These are phyloP conservation scores for Glossosoma conforme DNA, from an alignment of 1,140 invertebrate species.

Conservation along the genomic window DNA sequence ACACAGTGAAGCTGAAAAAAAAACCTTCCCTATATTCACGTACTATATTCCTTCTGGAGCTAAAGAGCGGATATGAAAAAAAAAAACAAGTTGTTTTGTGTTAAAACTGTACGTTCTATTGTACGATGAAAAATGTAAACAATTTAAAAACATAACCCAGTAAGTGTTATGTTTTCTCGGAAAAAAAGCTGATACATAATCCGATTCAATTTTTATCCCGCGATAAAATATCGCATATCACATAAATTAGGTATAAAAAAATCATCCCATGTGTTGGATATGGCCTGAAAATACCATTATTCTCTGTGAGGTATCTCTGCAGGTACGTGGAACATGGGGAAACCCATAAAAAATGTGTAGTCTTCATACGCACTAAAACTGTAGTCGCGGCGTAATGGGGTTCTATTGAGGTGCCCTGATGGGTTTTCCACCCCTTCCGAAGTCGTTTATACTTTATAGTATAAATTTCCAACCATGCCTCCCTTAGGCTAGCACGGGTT, in stretches of 20 bases:
- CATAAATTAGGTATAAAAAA: slow-evolving; percentile 12
- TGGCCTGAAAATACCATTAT: slow-evolving; percentile 4
- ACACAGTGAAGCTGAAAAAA: too few relatives aligned
- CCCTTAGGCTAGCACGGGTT: too few relatives aligned
- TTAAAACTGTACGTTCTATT: too few relatives aligned
- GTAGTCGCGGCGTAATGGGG: slow-evolving; percentile 25
- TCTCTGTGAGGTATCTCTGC: too few relatives aligned
- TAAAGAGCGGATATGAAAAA: too few relatives aligned
- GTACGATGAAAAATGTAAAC: background rate
- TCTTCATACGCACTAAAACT: slow-evolving; percentile 26
- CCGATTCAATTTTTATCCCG: slow-evolving; percentile 13
- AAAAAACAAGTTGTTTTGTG: too few relatives aligned
- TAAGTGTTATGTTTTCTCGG: slow-evolving; percentile 13
- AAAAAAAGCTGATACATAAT: too few relatives aligned
- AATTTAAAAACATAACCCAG: background rate
- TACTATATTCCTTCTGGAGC: too few relatives aligned
- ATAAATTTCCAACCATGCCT: too few relatives aligned
- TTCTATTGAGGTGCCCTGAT: slow-evolving; percentile 29
- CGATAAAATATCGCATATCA: slow-evolving; percentile 11
- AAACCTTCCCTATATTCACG: too few relatives aligned
- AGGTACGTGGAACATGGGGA: background rate
- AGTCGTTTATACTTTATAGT: slow-evolving; percentile 26
- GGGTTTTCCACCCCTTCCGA: slow-evolving; percentile 26
- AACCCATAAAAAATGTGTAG: slow-evolving; percentile 15
- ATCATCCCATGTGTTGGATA: background rate